Base-by-base conservation (phyloP, 1,140 invertebrate genomes). In the Drosophila pachea region DNA sequence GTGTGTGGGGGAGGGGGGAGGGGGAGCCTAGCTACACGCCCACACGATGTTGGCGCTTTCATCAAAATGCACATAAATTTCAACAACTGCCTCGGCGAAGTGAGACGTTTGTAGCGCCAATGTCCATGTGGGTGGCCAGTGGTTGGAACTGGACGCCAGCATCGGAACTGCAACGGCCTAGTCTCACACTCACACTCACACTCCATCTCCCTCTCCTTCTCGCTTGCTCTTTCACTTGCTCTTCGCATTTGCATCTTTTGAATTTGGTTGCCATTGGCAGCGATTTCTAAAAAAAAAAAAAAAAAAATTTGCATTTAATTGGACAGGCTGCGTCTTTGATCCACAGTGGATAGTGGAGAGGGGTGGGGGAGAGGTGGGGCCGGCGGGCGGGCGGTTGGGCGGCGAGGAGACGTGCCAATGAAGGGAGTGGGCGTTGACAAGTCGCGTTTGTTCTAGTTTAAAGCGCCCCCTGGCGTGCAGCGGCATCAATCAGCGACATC, bases 1-100 rank as follows among this genome's bases (percentile, higher is more conserved):
- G 22, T 22, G 22, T 22, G 22, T 22, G 22, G 22, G 22, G 22
- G 3, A 3, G 22, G 22, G 22, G 22, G 22, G 22, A 3, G 22
- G 22, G 3, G 22, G 22, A 2, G 45, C 52, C 52, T 43, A 59
- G 45, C 49, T 64, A 68, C 73, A 74, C 79, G 73, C 81, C 79
- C 79, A 79, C 79, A 48, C 73, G 36, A 58, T 50, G 63, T 59
- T 82, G 71, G 47, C 61, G 79, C 78, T 84, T 74, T 63, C 60
- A 86, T 84, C 79, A 78, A 79, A 84, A 86, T 84, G 79, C 81
- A 78, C 79, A 84, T 84, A 84, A 84, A 84, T 84, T 84, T 84
- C 69, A 68, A 68, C 58, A 63, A 67, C 55, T 61, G 64, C 56
- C 52, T 43, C 58, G 60, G 35, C 36, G 62, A 76, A 78, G 79